Percentiles rank a stretch among this genome's conserved stretches.
These are phyloP conservation scores for Sitodiplosis mosellana DNA, from an alignment of 1,140 invertebrate genomes.

Conservation along the genomic window DNA sequence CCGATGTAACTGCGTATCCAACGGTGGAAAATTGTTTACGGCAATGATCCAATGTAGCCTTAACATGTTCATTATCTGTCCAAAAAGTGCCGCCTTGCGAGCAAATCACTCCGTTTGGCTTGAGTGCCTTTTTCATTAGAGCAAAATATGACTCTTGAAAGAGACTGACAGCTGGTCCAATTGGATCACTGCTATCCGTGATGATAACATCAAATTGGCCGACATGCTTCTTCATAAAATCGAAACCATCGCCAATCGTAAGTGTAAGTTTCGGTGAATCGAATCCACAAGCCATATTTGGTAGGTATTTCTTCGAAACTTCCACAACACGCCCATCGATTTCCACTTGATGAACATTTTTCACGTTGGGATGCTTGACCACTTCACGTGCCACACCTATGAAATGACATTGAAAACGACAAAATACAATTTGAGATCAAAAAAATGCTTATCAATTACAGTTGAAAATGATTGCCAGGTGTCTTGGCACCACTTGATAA, in stretches of 20 bases:
- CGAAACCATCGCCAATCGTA: constrained; percentile 83
- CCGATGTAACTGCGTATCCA: constrained; percentile 61
- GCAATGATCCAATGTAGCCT: constrained; percentile 53
- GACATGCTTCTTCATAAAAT: constrained; percentile 76
- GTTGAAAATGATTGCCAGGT: too few relatives aligned
- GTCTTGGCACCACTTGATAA: too few relatives aligned
- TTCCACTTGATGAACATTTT: constrained; percentile 81
- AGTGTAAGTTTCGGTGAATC: constrained; percentile 65
- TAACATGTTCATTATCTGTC: constrained; percentile 66
- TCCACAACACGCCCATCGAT: constrained; percentile 88
- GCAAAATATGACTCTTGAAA: constrained; percentile 78
- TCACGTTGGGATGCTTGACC: constrained; percentile 76
- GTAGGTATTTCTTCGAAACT: constrained; percentile 76
- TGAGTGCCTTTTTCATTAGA: constrained; percentile 66
- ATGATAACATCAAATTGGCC: constrained; percentile 93
- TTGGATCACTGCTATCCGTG: constrained; percentile 93
- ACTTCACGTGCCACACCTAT: constrained; percentile 80
- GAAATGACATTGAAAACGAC: too few relatives aligned
- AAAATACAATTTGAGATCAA: too few relatives aligned
- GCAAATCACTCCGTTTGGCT: constrained; percentile 75
- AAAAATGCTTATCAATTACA: too few relatives aligned
- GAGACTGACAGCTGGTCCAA: constrained; percentile 56
- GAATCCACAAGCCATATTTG: constrained; percentile 78
- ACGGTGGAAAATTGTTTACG: constrained; percentile 50
- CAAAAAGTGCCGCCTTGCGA: constrained; percentile 85